Evolutionary conservation across 2,797 vertebrate species (phyloP).

Genomic region (Cynopterus sphinx): DNA sequence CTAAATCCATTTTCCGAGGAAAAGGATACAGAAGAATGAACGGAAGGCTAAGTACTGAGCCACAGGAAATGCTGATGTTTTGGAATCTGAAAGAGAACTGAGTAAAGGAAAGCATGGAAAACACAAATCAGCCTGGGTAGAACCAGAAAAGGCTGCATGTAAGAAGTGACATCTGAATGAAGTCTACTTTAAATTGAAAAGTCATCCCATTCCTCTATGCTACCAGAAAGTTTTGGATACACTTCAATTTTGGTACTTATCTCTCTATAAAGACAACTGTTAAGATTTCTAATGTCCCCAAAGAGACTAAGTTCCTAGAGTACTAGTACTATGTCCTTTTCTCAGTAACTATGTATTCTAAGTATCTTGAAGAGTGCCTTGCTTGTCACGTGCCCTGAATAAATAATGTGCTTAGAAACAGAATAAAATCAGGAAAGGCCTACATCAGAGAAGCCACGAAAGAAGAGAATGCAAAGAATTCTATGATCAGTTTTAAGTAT

Average conservation of each 20-base stretch:
- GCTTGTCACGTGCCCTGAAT: background rate
- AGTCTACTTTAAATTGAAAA: background rate
- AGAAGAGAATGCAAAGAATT: background rate
- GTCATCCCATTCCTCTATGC: background rate
- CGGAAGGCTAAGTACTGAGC: background rate
- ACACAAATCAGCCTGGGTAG: background rate
- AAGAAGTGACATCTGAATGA: background rate
- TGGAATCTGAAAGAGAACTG: background rate
- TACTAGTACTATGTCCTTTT: background rate
- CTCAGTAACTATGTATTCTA: background rate
- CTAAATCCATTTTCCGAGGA: background rate
- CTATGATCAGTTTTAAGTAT: background rate
- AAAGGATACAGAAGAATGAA: conserved; percentile 8
- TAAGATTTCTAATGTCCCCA: background rate
- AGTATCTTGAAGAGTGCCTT: background rate
- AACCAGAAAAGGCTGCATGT: background rate
- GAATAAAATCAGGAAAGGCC: background rate
- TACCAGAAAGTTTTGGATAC: background rate
- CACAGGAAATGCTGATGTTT: background rate
- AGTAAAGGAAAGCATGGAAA: background rate
- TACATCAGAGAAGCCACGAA: background rate
- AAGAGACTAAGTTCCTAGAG: background rate
- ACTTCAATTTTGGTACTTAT: background rate
- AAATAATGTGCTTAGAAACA: background rate
- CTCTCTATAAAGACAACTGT: background rate